A percentile compares a stretch with the other conserved stretches of the same genome.
phyloP scores from a whole-genome alignment of 2,888 invertebrate species.

The Brachypalpus laphriformis region DNA sequence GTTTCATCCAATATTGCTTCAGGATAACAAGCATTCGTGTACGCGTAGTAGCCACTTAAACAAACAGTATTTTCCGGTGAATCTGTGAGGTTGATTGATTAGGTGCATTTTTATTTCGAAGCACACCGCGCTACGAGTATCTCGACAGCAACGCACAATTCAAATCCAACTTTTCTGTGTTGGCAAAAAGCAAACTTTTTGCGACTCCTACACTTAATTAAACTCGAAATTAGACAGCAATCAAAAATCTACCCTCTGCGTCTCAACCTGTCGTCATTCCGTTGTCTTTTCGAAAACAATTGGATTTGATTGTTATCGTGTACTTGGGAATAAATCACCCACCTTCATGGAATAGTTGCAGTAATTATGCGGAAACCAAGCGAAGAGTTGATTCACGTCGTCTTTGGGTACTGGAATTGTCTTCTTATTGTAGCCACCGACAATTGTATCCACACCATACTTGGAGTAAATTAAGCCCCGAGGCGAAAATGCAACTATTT shows the following conservation, averaged over 20 bases:
- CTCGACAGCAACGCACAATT: too few species aligned
- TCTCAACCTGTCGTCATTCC: constrained; percentile 28
- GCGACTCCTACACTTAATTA: constrained; percentile 2
- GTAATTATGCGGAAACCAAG: constrained; percentile 73
- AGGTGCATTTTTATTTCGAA: too few species aligned
- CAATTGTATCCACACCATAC: constrained; percentile 7
- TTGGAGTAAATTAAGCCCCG: constrained; percentile 37
- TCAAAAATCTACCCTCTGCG: constrained; percentile 19
- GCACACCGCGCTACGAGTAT: too few species aligned
- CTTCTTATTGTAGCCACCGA: constrained; percentile 28
- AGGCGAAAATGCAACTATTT: constrained; percentile 45
- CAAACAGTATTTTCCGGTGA: too few species aligned
- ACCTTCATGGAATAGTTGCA: constrained; percentile 57
- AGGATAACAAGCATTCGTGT: too few species aligned
- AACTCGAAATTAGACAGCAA: constrained; percentile 29
- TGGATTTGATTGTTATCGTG: constrained; percentile 60
- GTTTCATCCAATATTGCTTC: too few species aligned
- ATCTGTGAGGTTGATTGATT: too few species aligned
- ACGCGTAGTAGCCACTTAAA: too few species aligned
- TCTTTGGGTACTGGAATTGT: constrained; percentile 30
- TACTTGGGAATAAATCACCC: constrained; percentile 69
- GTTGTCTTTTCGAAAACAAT: constrained; percentile 53
- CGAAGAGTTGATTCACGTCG: constrained; percentile 53
- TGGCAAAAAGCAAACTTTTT: not conserved
- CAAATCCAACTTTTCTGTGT: too few species aligned